A percentile compares a stretch with the other conserved stretches of the same genome.
Evolutionary conservation across 2,113 vertebrate genomes (phyloP).

Genomic region (Sebastes fasciatus): DNA sequence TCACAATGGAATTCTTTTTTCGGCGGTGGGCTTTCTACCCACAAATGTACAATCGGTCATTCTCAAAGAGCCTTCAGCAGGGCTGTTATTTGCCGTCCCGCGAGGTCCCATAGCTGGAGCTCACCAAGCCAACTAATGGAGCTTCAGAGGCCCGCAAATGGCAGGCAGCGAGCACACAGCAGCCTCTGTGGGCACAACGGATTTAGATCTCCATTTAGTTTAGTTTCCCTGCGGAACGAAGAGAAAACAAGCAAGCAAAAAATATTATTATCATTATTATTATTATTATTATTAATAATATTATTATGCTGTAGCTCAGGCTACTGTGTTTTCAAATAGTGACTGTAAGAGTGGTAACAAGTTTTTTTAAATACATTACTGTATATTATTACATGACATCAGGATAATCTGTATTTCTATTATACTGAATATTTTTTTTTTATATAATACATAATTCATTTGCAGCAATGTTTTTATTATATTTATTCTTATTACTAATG

Average conservation of each 20-base stretch:
- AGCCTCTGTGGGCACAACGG: slow-evolving; percentile 57
- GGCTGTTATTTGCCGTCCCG: slow-evolving; percentile 69
- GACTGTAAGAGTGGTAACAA: rapidly evolving
- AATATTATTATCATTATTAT: neutral
- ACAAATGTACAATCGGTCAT: slow-evolving; percentile 70
- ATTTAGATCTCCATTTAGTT: slow-evolving; percentile 64
- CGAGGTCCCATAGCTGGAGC: slow-evolving; percentile 70
- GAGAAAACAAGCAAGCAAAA: slow-evolving; percentile 19
- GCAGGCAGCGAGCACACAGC: slow-evolving; percentile 27
- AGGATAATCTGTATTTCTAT: neutral
- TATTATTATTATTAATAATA: neutral
- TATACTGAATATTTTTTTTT: neutral
- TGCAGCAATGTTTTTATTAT: neutral
- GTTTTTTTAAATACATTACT: neutral
- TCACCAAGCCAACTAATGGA: slow-evolving; percentile 76
- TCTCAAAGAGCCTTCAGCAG: slow-evolving; percentile 73
- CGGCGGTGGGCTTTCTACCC: slow-evolving; percentile 43
- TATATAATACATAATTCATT: neutral
- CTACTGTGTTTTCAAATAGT: neutral
- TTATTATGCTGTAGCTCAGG: neutral
- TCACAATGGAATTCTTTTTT: slow-evolving; percentile 74
- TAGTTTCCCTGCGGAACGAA: slow-evolving; percentile 39
- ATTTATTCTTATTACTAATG: neutral
- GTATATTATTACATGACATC: neutral
- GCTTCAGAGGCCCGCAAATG: slow-evolving; percentile 74